phyloP scores from a whole-genome alignment of 2,888 invertebrate species.

The Isoperla grammatica region DNA sequence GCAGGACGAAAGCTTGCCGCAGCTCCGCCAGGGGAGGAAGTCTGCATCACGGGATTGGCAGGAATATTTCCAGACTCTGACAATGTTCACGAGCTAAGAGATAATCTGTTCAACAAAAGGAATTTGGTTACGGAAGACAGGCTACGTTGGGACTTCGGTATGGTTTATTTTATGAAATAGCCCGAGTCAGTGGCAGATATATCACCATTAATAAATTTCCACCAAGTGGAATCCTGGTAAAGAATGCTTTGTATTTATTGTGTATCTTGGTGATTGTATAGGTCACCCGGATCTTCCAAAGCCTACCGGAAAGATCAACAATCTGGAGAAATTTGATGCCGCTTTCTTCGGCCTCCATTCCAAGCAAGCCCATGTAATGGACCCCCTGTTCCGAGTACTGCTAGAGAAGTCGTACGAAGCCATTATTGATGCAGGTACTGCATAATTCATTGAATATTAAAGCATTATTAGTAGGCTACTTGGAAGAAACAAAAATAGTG shows the following conservation, averaged over 20 bases:
- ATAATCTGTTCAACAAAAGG: constrained; percentile 58
- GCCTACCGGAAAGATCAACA: constrained; percentile 63
- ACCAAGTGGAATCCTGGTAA: no score
- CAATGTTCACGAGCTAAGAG: constrained; percentile 62
- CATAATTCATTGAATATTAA: no score
- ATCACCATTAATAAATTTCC: no score
- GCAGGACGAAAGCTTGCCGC: constrained; percentile 51
- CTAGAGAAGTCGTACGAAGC: constrained; percentile 75
- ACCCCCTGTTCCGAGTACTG: constrained; percentile 71
- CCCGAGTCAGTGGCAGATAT: no score
- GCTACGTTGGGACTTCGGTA: constrained; percentile 43
- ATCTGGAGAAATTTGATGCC: constrained; percentile 68
- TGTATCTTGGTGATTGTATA: no score
- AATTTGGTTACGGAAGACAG: constrained; percentile 52
- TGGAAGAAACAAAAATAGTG: no score
- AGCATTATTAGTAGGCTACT: no score
- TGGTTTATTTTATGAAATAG: no score
- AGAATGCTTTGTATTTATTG: no score
- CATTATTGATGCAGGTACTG: constrained; percentile 65
- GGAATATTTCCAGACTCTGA: constrained; percentile 69
- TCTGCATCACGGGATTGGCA: constrained; percentile 55
- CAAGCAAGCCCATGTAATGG: constrained; percentile 69
- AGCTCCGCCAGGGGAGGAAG: constrained; percentile 56
- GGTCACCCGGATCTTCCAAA: constrained; percentile 65
- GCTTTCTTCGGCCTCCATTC: constrained; percentile 70